phyloP scores from a whole-genome alignment of 2,113 vertebrate species.

The Stercorarius parasiticus region DNA sequence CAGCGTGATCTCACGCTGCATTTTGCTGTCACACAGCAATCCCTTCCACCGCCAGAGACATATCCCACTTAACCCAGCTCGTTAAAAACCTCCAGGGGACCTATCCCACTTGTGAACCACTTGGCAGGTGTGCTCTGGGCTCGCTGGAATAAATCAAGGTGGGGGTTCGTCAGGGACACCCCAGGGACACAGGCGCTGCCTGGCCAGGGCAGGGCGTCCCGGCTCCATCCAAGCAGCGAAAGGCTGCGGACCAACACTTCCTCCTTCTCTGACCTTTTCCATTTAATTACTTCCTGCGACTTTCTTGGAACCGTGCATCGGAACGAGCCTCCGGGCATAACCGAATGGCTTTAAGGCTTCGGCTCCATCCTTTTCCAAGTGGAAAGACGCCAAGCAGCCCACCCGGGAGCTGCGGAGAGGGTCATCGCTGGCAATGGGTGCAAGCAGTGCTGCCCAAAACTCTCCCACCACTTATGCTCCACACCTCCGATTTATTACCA shows the following conservation, averaged over 20 bases:
- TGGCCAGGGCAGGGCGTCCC: background rate
- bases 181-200: background rate
- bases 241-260: conserved; percentile 71
- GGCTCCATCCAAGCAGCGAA: conserved; percentile 42
- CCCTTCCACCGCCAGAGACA: accelerated
- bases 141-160: background rate
- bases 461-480: accelerated
- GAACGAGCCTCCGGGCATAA: conserved; percentile 6
- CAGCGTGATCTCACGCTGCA: accelerated
- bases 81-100: background rate
- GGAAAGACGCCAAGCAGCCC: background rate
- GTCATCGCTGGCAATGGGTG: accelerated
- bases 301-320: conserved; percentile 61
- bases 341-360: background rate
- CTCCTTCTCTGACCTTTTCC: conserved; percentile 78
- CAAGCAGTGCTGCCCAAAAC: background rate
- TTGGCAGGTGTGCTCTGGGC: background rate
- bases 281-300: conserved; percentile 83
- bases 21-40: background rate
- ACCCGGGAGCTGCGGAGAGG: background rate
- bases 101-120: background rate
- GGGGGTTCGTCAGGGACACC: background rate
- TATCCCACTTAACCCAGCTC: background rate
- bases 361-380: background rate
- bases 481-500: background rate